These are phyloP conservation scores for Sogatella furcifera DNA, from an alignment of 1,140 invertebrate genomes.

Conservation along the genomic window DNA sequence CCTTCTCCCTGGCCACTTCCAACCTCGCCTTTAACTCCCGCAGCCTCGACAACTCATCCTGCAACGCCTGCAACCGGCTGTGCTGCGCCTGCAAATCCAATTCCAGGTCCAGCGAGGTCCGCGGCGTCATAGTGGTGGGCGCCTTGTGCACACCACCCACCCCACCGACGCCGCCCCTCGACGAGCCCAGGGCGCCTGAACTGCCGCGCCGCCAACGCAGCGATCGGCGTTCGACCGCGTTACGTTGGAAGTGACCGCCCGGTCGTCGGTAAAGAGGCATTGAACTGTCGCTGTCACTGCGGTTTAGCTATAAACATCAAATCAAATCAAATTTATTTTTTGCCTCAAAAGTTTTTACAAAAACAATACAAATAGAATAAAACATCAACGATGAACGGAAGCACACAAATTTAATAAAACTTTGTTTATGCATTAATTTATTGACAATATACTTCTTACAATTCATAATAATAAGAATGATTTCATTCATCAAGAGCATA, in stretches of 20 bases:
- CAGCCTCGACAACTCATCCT: constrained; percentile 72
- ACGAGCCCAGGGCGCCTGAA: constrained; percentile 28
- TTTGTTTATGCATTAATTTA: too few species aligned
- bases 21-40: constrained; percentile 58
- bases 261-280: constrained; percentile 77
- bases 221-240: constrained; percentile 77
- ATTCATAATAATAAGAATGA: too few species aligned
- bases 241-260: constrained; percentile 68
- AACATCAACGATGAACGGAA: too few species aligned
- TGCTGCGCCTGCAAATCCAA: constrained; percentile 85
- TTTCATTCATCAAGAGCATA: too few species aligned
- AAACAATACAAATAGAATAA: too few species aligned
- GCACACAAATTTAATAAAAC: too few species aligned
- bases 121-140: constrained; percentile 27
- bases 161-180: constrained; percentile 44
- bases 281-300: constrained; percentile 92
- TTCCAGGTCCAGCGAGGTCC: constrained; percentile 85
- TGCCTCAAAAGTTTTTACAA: too few species aligned
- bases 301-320: constrained; percentile 66
- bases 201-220: constrained; percentile 53
- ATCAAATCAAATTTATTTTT: constrained; percentile 13
- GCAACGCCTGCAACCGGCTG: constrained; percentile 63
- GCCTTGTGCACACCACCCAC: constrained; percentile 6
- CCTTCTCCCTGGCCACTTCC: constrained; percentile 54
- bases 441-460: too few species aligned